Evolutionary conservation across 1,140 invertebrate species (phyloP), one percentile per base, ranked within the genome.

Genomic region (Habropoda laboriosa): DNA sequence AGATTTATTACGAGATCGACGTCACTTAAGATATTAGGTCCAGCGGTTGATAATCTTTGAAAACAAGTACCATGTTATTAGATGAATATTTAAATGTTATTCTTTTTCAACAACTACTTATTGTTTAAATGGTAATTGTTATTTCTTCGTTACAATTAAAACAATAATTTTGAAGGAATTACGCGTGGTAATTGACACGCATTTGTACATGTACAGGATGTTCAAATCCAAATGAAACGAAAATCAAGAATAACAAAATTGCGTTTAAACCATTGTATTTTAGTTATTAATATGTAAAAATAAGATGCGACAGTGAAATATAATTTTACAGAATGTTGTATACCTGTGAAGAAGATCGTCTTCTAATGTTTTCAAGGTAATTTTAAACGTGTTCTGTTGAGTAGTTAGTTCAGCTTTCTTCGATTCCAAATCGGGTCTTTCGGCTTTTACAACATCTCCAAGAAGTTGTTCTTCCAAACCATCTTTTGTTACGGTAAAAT

Each of bases 301-400:
- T 6, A 49, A 6, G 7, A 21, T 49, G 38, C 6, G 3, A 0
- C 1, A 30, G 24, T 24, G 21, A 4, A 24, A 24, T 30, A 42
- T 2, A 38, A n/a, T 3, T 32, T 32, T 30, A 16, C 18, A 18
- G 18, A 27, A 27, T 24, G 12, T 24, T 0, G 0, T 40, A 13
- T 81, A 92, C 91, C 91, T 90, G 40, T 96, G 96, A 42, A 99
- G 90, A 2, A 99, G 91, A 92, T 97, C 96, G 90, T 99, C 98
- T 93, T 99, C 98, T 13, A 99, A 93, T 71, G 94, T 94, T 91
- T 99, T 99, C 3, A 99, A 92, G 0, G 96, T 96, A 64, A 99
- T 99, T 93, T 99, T 99, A 88, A 98, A 99, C 85, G 97, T 96
- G 88, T 99, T 99, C 90, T 99, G 98, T 89, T 98, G 97, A 87